phyloP scores from a whole-genome alignment of 2,797 vertebrate species.

The Anguilla anguilla region DNA sequence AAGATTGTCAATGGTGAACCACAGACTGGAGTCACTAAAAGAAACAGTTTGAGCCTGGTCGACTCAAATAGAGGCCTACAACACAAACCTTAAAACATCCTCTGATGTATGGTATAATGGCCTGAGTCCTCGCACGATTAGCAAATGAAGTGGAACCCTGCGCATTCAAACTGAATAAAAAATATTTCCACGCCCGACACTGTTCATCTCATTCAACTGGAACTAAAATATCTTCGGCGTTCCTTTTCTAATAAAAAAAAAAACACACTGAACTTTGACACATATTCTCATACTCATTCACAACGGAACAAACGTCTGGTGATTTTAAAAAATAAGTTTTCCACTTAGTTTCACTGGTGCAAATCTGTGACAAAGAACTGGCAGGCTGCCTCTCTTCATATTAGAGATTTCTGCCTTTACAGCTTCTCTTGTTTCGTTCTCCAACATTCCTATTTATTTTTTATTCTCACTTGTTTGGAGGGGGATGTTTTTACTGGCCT shows the following conservation, averaged over 20 bases:
- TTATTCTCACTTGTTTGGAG: constrained; percentile 54
- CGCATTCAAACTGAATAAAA: neutral
- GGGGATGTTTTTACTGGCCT: constrained; percentile 58
- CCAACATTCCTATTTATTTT: constrained; percentile 63
- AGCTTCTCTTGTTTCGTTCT: constrained; percentile 66
- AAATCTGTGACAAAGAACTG: constrained; percentile 55
- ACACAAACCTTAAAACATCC: neutral
- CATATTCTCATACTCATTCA: constrained; percentile 55
- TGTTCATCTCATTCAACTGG: neutral
- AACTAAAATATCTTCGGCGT: neutral
- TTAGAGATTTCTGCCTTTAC: constrained; percentile 66
- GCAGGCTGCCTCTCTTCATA: constrained; percentile 58
- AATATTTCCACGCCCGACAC: neutral
- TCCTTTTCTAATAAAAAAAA: constrained; percentile 11
- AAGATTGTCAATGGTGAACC: neutral
- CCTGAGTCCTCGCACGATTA: neutral
- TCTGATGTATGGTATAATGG: neutral
- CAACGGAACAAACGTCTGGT: constrained; percentile 61
- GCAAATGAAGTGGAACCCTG: neutral
- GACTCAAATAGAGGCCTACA: neutral
- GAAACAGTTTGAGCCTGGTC: neutral
- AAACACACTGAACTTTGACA: constrained; percentile 36
- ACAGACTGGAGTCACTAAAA: neutral
- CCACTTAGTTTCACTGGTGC: constrained; percentile 51
- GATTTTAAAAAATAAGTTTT: constrained; percentile 55